A percentile compares a stretch with the other conserved stretches of the same genome.
phyloP scores from a whole-genome alignment of 1,140 invertebrate species.

The Nautilus pompilius region DNA sequence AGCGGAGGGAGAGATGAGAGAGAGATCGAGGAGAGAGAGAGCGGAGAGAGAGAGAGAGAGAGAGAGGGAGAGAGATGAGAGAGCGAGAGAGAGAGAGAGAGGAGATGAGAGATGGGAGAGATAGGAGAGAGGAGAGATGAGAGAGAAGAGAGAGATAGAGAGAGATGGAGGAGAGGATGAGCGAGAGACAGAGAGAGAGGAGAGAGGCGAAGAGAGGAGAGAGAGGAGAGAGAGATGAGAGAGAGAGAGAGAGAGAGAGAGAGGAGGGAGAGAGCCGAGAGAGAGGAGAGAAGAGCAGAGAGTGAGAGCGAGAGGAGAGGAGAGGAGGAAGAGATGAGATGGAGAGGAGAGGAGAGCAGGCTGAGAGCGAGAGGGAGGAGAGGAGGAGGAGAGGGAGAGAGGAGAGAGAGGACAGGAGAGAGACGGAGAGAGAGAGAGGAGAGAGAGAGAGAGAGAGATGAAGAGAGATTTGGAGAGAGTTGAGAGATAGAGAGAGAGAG shows the following conservation, averaged over 20 bases:
- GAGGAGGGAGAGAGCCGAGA: background rate
- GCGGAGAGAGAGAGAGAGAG: background rate
- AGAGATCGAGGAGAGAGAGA: background rate
- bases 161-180: background rate
- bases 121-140: background rate
- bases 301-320: background rate
- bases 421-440: background rate
- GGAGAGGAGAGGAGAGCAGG: background rate
- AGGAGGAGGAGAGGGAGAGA: background rate
- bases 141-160: background rate
- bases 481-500: slow-evolving; percentile 1
- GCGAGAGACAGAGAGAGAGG: background rate
- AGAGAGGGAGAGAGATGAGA: background rate
- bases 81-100: background rate
- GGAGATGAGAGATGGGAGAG: background rate
- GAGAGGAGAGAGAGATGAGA: background rate
- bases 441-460: background rate
- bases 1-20: background rate
- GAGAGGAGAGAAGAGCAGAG: background rate
- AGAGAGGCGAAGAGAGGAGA: background rate
- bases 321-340: background rate
- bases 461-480: background rate
- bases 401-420: background rate
- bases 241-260: background rate
- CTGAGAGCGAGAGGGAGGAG: background rate